phyloP scores from a whole-genome alignment of 2,797 vertebrate genomes.

The Semaprochilodus insignis region DNA sequence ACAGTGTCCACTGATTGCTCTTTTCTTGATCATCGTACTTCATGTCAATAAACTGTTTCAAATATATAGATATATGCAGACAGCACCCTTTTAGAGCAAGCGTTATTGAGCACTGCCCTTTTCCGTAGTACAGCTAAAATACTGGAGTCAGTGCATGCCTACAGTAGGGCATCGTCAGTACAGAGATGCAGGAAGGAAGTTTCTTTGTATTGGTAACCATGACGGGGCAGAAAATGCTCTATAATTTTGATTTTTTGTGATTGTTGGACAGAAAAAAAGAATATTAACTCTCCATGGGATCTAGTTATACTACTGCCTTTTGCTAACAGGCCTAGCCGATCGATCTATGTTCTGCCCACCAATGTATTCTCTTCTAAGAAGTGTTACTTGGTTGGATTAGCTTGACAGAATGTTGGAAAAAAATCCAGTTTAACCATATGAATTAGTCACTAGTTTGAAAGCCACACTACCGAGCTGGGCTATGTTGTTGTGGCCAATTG shows the following conservation, averaged over 20 bases:
- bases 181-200: not conserved
- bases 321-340: not conserved
- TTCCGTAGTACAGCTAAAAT: slow-evolving; percentile 27
- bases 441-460: not conserved
- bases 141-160: slow-evolving; percentile 24
- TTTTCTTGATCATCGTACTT: slow-evolving; percentile 16
- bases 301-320: not conserved
- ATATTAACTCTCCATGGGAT: not conserved
- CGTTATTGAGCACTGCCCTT: slow-evolving; percentile 27
- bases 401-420: no score
- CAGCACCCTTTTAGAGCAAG: slow-evolving; percentile 49
- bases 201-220: slow-evolving; percentile 29
- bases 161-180: not conserved
- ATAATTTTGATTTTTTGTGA: not conserved
- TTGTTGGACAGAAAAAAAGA: not conserved
- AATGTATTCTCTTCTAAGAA: not conserved
- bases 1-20: slow-evolving; percentile 12
- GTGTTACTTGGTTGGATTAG: not conserved
- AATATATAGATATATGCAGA: slow-evolving; percentile 42
- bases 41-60: slow-evolving; percentile 34
- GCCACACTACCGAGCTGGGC: no score
- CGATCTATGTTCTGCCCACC: not conserved
- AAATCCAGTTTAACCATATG: no score
- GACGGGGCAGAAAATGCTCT: slow-evolving; percentile 16
- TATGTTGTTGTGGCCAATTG: no score